phyloP scores from a whole-genome alignment of 2,888 invertebrate genomes.

The Plusia festucae region DNA sequence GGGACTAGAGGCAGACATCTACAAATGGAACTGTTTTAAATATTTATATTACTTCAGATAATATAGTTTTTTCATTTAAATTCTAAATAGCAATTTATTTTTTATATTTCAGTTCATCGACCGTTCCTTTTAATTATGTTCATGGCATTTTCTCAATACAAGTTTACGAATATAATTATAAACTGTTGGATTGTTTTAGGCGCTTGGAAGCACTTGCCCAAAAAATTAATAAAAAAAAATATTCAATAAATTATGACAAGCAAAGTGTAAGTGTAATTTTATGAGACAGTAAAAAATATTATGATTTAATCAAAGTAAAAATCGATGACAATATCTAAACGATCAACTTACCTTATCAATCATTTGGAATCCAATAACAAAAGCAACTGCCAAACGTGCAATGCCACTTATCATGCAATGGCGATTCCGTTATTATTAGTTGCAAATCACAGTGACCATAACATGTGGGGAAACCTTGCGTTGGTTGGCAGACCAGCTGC shows the following conservation, averaged over 20 bases:
- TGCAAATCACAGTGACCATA: slow-evolving; percentile 29
- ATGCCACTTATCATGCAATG: slow-evolving; percentile 4
- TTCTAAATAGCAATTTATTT: neutral
- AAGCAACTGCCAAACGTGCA: slow-evolving; percentile 20
- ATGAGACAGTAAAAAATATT: too few relatives aligned
- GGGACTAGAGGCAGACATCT: neutral
- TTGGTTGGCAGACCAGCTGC: neutral
- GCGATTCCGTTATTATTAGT: slow-evolving; percentile 10
- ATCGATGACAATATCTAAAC: neutral
- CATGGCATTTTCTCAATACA: too few relatives aligned
- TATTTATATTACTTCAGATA: neutral
- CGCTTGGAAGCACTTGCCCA: too few relatives aligned
- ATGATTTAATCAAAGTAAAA: neutral
- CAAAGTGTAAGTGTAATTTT: too few relatives aligned
- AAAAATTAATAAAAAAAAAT: too few relatives aligned
- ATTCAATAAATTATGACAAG: too few relatives aligned
- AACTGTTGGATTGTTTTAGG: too few relatives aligned
- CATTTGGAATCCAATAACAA: slow-evolving; percentile 3
- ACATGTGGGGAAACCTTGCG: slow-evolving; percentile 17
- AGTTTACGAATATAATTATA: too few relatives aligned
- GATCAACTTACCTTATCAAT: neutral
- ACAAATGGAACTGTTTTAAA: slow-evolving; percentile 4
- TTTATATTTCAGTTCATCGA: neutral
- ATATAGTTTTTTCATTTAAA: neutral
- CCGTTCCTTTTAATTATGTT: neutral